Evolutionary conservation across 2,797 vertebrate genomes (phyloP), one percentile per base, ranked within the genome.

Genomic region (Telmatherina bonti): DNA sequence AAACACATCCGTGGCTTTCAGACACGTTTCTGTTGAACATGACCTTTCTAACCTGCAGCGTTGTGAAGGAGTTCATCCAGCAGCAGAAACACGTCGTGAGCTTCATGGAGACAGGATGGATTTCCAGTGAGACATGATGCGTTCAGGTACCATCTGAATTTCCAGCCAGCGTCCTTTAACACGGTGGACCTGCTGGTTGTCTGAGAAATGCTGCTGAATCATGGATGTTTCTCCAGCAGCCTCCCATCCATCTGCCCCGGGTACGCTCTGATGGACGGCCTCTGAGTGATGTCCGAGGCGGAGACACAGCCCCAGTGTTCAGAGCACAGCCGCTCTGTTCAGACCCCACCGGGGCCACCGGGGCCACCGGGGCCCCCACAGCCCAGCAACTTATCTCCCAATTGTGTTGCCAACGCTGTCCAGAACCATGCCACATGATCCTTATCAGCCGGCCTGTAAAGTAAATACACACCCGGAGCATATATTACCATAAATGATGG

Each of bases 381-480:
- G 79, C 57, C 72, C 90, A 74, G 31, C 75, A 88, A 89, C 87
- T 88, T 89, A 91, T 90, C 90, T 85, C 83, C 77, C 79, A 83
- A 89, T 92, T 91, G 87, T 91, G 36, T 82, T 82, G 81, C 77
- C 80, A 75, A 56, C 83, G 64, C 56, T 73, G 70, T 56, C 41
- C 85, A 86, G 89, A 82, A 81, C 86, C 83, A 74, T 55, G 72
- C 58, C 82, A 77, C 77, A 74, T 81, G 88, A 88, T 90, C 83
- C 81, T 86, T 87, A 89, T 90, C 90, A 85, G 82, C 68, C 82
- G 30, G 76, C 79, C 75, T 78, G 74, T 83, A 83, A 86, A 85
- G 85, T 80, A 86, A 89, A 91, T 41, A 87, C 38, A 70, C 79
- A 79, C 4, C 74, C 70, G 22, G 1, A 12, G 12, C 76, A 81